Evolutionary conservation across 2,888 invertebrate species (phyloP), one percentile per base, ranked within the genome.

Genomic region (Dascillus cervinus): DNA sequence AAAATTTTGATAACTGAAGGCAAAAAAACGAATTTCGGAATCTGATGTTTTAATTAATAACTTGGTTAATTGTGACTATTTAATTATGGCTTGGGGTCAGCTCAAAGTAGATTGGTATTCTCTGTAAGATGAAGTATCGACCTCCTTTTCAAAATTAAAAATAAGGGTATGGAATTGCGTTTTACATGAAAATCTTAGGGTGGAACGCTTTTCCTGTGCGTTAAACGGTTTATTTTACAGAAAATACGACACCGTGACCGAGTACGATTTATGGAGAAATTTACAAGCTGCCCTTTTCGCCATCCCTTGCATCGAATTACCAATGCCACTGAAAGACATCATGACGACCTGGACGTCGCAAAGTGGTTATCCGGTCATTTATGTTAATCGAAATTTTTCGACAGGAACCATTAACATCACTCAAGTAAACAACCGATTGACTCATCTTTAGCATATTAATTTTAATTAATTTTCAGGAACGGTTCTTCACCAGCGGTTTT

Each of bases 311-410:
- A 13, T 24, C 3, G 9, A 10, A 3, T 15, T 31, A n/a, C 15
- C 34, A 14, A 4, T 27, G 9, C 24, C 21, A 2, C 22, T 40
- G 13, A 3, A 11, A 6, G 10, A 22, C 13, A 40, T 40, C 14
- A 27, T 40, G 31, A n/a, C 23, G 9, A 23, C 33, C 4, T 40
- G 40, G 40, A 35, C 31, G 11, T 27, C 33, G 1, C 22, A 29
- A 12, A 10, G 26, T 8, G 40, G 40, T 5, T 34, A 22, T 30
- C 40, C 40, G 5, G 3, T 37, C 6, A 11, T 40, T 4, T 37
- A 21, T 8, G 40, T 31, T 6, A n/a, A 23, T 8, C 24, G 40
- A 31, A 28, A 37, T 17, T 39, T 29, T 12, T 6, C 15, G 8
- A 29, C 17, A 9, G 25, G 31, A 4, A 11, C 26, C 13, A 9